Percentiles rank a stretch among this genome's conserved stretches.
Conservation (phyloP, 2,888 invertebrate species). For the Athripsodes cinereus region DNA sequence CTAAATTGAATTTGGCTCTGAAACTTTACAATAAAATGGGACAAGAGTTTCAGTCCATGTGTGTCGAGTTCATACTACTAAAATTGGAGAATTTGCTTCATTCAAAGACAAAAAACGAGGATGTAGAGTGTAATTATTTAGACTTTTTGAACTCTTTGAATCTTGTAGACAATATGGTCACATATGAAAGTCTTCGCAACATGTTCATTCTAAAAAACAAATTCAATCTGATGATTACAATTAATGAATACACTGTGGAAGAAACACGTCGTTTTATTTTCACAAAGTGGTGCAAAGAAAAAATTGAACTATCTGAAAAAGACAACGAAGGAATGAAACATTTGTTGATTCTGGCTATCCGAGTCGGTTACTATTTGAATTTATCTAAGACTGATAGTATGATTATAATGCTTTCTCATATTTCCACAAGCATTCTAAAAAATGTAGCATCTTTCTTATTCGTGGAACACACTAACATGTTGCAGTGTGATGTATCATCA, state of each 20-base stretch:
- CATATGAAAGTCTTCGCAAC: conserved; percentile 13
- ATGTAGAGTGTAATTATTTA: conserved; percentile 42
- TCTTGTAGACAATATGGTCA: conserved; percentile 5
- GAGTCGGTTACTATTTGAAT: conserved; percentile 19
- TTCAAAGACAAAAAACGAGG: conserved; percentile 29
- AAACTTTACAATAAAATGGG: conserved; percentile 18
- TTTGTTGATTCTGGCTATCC: conserved; percentile 7
- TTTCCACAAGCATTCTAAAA: not conserved
- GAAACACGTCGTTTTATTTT: conserved; percentile 17
- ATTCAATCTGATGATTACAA: conserved; percentile 18
- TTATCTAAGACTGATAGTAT: conserved; percentile 20
- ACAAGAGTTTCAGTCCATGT: conserved; percentile 16
- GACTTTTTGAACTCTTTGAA: conserved; percentile 39
- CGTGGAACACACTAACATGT: conserved; percentile 10
- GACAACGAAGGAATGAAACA: conserved; percentile 4
- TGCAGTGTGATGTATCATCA: conserved; percentile 15
- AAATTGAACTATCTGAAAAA: not conserved
- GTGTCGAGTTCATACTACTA: conserved; percentile 14
- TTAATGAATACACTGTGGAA: conserved; percentile 20
- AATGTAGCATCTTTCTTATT: conserved; percentile 15
- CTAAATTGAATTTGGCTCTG: conserved; percentile 17
- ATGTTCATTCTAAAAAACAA: conserved; percentile 24
- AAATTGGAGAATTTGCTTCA: conserved; percentile 44
- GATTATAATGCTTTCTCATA: conserved; percentile 8
- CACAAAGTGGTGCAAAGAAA: conserved; percentile 20